Evolutionary conservation across 1,140 invertebrate species (phyloP).

Genomic region (Neotoxoptera formosana): DNA sequence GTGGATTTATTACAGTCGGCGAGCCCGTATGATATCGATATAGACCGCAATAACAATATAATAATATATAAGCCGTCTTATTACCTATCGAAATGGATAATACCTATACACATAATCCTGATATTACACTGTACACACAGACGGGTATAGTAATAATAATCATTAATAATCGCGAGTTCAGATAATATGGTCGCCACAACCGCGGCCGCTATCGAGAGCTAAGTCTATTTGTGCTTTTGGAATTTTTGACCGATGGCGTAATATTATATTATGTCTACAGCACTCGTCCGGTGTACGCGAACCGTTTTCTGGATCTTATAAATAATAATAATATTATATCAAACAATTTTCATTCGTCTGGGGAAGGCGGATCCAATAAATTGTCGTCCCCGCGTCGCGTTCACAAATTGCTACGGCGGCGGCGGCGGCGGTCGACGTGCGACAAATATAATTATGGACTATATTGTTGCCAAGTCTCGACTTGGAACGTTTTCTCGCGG

Average conservation of each 20-base stretch:
- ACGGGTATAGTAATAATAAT: background rate
- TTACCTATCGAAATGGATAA: background rate
- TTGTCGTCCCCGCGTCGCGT: background rate
- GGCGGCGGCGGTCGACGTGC: background rate
- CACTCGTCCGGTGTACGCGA: background rate
- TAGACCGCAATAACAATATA: background rate
- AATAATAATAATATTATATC: background rate
- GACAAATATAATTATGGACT: background rate
- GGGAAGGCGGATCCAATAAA: background rate
- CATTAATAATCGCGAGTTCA: background rate
- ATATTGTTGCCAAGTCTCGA: background rate
- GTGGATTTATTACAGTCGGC: too few relatives aligned
- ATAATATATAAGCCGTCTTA: background rate
- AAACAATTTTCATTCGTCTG: background rate
- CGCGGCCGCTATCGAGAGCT: background rate
- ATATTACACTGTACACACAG: background rate
- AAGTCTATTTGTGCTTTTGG: slow-evolving; percentile 22
- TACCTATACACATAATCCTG: too few relatives aligned
- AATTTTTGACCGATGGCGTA: slow-evolving; percentile 27
- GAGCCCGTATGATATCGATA: too few relatives aligned
- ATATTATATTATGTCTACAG: background rate
- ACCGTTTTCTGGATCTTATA: background rate
- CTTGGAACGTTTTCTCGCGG: background rate
- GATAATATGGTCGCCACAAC: background rate
- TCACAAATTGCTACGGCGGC: background rate